Conservation (phyloP, 2,888 invertebrate species). For the Idaea aversata region DNA sequence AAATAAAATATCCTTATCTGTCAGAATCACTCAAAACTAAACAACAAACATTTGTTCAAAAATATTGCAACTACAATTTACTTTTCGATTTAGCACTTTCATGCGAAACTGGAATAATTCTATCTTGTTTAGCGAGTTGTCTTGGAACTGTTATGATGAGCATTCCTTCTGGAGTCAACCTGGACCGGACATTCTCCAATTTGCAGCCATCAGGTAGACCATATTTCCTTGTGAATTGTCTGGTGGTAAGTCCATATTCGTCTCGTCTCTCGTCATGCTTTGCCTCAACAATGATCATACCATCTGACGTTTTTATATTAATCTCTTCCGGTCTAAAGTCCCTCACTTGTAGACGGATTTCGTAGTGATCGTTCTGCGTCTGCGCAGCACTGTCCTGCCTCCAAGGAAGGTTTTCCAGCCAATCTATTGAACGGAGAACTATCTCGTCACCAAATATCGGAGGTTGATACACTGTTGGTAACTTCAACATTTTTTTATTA, state of each 20-base stretch:
- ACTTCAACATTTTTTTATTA: constrained; percentile 19
- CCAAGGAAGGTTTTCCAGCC: constrained; percentile 65
- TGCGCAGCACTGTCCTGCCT: constrained; percentile 47
- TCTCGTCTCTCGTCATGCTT: constrained; percentile 62
- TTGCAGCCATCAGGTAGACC: constrained; percentile 51
- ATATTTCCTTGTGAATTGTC: constrained; percentile 55
- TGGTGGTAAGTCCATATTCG: constrained; percentile 53
- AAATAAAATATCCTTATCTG: no score
- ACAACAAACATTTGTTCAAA: no score
- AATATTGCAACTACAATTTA: constrained; percentile 41
- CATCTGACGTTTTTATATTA: constrained; percentile 46
- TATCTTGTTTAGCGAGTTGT: constrained; percentile 45
- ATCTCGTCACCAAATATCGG: constrained; percentile 57
- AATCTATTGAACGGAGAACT: constrained; percentile 59
- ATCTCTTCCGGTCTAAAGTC: constrained; percentile 58
- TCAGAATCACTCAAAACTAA: no score
- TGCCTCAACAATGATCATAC: constrained; percentile 53
- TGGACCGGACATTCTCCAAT: constrained; percentile 49
- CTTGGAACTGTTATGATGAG: constrained; percentile 49
- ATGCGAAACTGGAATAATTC: constrained; percentile 54
- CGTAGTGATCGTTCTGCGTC: constrained; percentile 48
- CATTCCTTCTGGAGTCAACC: constrained; percentile 50
- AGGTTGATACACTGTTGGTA: constrained; percentile 32
- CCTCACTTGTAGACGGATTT: constrained; percentile 51
- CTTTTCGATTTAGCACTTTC: constrained; percentile 41